Conservation (phyloP, 2,113 vertebrate genomes). For the Lethenteron camtschaticum region DNA sequence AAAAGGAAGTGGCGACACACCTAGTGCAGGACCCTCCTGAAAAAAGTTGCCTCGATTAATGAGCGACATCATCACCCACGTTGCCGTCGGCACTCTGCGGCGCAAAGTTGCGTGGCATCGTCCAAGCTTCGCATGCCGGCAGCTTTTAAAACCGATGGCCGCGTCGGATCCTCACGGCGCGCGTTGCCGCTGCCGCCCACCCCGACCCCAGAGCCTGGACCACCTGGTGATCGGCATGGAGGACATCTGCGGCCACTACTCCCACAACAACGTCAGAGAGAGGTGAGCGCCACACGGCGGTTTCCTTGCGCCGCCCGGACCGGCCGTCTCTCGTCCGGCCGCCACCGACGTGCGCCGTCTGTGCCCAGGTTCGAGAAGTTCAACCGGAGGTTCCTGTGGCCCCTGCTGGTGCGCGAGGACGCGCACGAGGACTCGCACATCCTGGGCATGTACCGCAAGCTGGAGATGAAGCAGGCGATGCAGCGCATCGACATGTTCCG, state of each 20-base stretch:
- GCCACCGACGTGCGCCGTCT: neutral
- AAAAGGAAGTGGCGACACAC: no score
- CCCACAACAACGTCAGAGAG: slow-evolving; percentile 89
- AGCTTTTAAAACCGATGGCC: no score
- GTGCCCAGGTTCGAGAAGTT: slow-evolving; percentile 62
- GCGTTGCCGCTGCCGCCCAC: neutral
- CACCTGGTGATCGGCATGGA: slow-evolving; percentile 74
- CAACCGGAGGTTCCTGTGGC: slow-evolving; percentile 54
- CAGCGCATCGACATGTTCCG: slow-evolving; percentile 10
- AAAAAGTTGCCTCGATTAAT: no score
- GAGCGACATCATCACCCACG: no score
- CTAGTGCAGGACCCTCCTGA: no score
- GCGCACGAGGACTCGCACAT: slow-evolving; percentile 59
- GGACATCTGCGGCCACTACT: slow-evolving; percentile 92
- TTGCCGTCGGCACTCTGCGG: no score
- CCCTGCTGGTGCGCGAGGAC: slow-evolving; percentile 43
- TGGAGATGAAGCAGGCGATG: slow-evolving; percentile 72
- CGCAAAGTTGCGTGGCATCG: no score
- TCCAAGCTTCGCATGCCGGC: no score
- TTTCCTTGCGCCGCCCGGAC: no score
- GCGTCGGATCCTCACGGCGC: no score
- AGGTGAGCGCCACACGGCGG: slow-evolving; percentile 35
- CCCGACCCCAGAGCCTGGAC: slow-evolving; percentile 51
- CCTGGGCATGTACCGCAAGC: slow-evolving; percentile 68
- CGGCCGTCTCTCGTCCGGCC: neutral